These are phyloP conservation scores for Drosophila subquinaria DNA, from an alignment of 2,888 invertebrate genomes.

Conservation along the genomic window DNA sequence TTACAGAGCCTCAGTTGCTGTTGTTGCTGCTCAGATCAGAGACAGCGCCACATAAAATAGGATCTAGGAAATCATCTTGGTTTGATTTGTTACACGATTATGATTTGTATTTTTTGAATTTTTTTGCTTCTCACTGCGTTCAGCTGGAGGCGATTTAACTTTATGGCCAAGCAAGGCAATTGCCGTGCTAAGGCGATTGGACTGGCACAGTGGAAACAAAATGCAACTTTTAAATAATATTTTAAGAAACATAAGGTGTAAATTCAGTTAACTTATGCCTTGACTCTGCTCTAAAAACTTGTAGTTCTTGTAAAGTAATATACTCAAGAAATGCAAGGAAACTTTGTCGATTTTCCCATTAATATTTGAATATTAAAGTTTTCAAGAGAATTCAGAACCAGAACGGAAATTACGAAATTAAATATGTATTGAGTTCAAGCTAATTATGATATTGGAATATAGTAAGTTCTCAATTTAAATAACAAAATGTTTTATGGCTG, in stretches of 20 bases:
- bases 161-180: constrained; percentile 38
- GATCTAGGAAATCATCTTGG: constrained; percentile 40
- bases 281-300: too few relatives aligned
- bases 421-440: constrained; percentile 1
- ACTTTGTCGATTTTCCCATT: too few relatives aligned
- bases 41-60: constrained; percentile 57
- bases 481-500: not conserved
- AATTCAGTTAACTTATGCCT: not conserved
- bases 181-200: constrained; percentile 32
- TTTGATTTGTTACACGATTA: constrained; percentile 73
- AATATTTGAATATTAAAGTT: too few relatives aligned
- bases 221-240: not conserved
- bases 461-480: not conserved
- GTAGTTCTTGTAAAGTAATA: too few relatives aligned
- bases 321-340: too few relatives aligned
- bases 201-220: constrained; percentile 37
- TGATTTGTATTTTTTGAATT: constrained; percentile 69
- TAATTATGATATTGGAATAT: not conserved
- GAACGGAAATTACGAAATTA: constrained; percentile 15
- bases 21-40: constrained; percentile 37
- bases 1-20: constrained; percentile 38
- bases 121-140: constrained; percentile 39
- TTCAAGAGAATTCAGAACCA: not conserved
- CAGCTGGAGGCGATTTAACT: constrained; percentile 23
- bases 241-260: not conserved